A percentile compares a stretch with the other conserved stretches of the same genome.
Conservation (phyloP, 2,113 vertebrate genomes). For the Parotia lawesii region DNA sequence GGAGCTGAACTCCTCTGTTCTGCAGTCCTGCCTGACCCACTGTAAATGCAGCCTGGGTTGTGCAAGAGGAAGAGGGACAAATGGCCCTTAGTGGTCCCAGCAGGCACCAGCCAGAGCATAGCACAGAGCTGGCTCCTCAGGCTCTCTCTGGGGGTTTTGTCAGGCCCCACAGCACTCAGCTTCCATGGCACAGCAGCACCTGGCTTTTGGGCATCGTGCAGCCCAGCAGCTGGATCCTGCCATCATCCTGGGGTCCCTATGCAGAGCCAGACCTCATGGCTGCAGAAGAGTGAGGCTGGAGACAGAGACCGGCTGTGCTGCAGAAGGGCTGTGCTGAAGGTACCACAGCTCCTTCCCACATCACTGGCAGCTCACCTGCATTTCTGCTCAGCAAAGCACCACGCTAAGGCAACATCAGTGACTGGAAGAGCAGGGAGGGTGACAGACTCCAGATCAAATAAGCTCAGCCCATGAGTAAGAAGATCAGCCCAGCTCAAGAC, state of each 20-base stretch:
- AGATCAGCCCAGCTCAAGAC: neutral
- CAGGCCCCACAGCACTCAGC: neutral
- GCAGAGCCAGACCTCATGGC: neutral
- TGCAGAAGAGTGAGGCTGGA: neutral
- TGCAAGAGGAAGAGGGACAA: neutral
- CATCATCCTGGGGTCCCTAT: neutral
- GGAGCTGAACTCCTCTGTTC: neutral
- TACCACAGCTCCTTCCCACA: neutral
- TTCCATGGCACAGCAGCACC: neutral
- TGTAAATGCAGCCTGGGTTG: neutral
- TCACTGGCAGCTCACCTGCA: neutral
- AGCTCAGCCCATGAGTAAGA: neutral
- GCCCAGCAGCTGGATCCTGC: neutral
- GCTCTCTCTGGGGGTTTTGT: neutral
- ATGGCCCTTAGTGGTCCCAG: neutral
- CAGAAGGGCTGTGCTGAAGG: neutral
- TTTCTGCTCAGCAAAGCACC: neutral
- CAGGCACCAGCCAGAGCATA: neutral
- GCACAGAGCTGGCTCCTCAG: neutral
- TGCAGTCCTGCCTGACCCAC: neutral
- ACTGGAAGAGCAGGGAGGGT: neutral
- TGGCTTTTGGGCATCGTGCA: accelerated
- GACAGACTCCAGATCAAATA: neutral
- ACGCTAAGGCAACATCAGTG: neutral
- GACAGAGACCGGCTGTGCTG: neutral